phyloP scores from a whole-genome alignment of 2,888 invertebrate genomes.

The Mesoligia furuncula region DNA sequence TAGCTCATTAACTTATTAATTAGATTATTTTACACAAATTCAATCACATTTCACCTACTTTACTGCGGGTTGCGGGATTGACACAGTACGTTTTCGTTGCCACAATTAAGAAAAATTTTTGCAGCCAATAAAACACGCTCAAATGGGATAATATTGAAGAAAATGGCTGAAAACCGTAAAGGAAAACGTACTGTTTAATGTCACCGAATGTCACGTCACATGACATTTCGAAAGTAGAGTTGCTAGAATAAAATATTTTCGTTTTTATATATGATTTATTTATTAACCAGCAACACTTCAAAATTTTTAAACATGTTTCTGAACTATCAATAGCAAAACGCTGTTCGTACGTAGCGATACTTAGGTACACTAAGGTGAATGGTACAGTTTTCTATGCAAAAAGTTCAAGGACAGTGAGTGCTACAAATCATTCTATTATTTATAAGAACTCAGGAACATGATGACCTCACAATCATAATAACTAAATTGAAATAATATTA shows the following conservation, averaged over 20 bases:
- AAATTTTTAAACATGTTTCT: not conserved
- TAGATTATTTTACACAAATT: slow-evolving; percentile 67
- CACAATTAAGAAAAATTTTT: not conserved
- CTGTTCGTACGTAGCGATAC: too few relatives aligned
- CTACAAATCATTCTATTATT: not conserved
- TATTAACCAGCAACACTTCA: not conserved
- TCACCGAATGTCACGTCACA: slow-evolving; percentile 73
- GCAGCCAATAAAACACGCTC: slow-evolving; percentile 55
- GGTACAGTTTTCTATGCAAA: slow-evolving; percentile 7
- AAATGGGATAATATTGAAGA: fast-evolving
- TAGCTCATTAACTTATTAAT: slow-evolving; percentile 74
- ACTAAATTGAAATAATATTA: slow-evolving; percentile 1
- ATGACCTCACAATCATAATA: slow-evolving; percentile 23
- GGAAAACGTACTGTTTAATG: slow-evolving; percentile 61
- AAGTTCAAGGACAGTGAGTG: slow-evolving; percentile 25
- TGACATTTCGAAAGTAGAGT: slow-evolving; percentile 65
- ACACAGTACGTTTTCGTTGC: slow-evolving; percentile 58
- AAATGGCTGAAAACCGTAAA: not conserved
- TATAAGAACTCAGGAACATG: slow-evolving; percentile 1
- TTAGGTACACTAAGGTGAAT: too few relatives aligned
- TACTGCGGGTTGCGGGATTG: slow-evolving; percentile 57
- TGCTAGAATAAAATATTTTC: slow-evolving; percentile 47
- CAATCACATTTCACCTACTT: slow-evolving; percentile 65
- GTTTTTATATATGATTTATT: not conserved
- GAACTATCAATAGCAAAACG: not conserved